Conservation (phyloP, 2,888 invertebrate genomes). For the Bellardia bayeri region DNA sequence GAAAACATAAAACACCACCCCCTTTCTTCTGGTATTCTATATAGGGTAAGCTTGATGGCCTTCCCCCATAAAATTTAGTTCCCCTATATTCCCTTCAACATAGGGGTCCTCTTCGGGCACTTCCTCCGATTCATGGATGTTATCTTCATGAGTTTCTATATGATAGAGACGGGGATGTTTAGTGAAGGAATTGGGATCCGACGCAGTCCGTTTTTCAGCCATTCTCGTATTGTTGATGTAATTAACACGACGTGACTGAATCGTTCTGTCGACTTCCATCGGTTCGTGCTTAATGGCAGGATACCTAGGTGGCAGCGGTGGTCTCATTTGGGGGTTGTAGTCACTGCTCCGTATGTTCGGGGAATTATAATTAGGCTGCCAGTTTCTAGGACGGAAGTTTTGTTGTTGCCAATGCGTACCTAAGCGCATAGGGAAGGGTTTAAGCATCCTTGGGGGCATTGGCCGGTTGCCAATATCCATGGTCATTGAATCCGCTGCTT, state of each 20-base stretch:
- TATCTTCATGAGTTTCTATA: background rate
- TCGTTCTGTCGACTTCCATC: slow-evolving; percentile 12
- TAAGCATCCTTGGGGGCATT: no score
- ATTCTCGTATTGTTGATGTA: slow-evolving; percentile 9
- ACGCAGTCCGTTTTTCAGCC: no score
- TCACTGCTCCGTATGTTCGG: no score
- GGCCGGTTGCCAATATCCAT: no score
- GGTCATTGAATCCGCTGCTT: no score
- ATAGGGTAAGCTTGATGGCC: slow-evolving; percentile 33
- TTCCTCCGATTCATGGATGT: background rate
- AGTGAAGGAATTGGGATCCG: no score
- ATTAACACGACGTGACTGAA: slow-evolving; percentile 19
- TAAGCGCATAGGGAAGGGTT: background rate
- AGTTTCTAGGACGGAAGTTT: background rate
- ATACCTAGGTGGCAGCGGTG: background rate
- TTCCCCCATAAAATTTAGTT: slow-evolving; percentile 30
- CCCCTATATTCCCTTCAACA: background rate
- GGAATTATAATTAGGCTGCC: no score
- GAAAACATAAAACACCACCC: slow-evolving; percentile 11
- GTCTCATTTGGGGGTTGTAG: background rate
- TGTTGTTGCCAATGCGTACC: background rate
- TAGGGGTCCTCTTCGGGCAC: background rate
- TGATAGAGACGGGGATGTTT: slow-evolving; percentile 1
- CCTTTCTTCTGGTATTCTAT: no score
- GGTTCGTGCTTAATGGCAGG: background rate